A percentile compares a stretch with the other conserved stretches of the same genome.
These are phyloP conservation scores for Iphiclides podalirius DNA, from an alignment of 2,888 invertebrate species.

Conservation along the genomic window DNA sequence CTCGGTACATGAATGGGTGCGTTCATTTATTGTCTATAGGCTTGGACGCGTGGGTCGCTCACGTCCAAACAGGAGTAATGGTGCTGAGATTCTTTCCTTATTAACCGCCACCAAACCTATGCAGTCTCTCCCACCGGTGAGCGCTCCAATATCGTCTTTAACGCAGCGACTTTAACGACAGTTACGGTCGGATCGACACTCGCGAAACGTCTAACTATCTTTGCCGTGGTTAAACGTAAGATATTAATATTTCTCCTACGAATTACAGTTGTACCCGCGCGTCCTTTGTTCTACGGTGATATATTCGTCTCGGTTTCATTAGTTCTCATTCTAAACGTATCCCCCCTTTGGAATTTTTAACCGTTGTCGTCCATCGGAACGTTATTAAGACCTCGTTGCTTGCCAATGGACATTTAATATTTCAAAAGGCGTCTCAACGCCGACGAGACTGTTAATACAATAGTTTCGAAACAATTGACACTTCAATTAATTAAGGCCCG, in stretches of 20 bases:
- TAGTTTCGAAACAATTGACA: conserved; percentile 12
- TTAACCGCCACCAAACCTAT: conserved; percentile 24
- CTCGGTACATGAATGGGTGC: conserved; percentile 61
- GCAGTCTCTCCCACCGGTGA: not conserved
- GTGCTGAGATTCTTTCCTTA: conserved; percentile 35
- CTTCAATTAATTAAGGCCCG: conserved; percentile 4
- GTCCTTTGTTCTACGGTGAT: conserved; percentile 33
- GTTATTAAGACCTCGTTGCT: conserved; percentile 15
- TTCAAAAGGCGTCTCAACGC: not conserved
- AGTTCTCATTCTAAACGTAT: conserved; percentile 8
- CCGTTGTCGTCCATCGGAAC: conserved; percentile 8
- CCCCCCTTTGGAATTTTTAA: conserved; percentile 13
- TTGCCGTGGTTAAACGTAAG: conserved; percentile 29
- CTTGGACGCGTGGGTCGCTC: conserved; percentile 35
- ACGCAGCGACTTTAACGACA: not conserved
- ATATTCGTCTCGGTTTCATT: conserved; percentile 24
- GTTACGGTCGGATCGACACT: not conserved
- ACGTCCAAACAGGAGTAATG: conserved; percentile 38
- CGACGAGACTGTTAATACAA: not conserved
- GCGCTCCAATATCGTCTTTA: conserved; percentile 11
- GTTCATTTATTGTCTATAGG: conserved; percentile 46
- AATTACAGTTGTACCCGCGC: conserved; percentile 32
- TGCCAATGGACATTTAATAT: conserved; percentile 1
- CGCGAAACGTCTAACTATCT: conserved; percentile 15
- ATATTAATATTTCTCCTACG: conserved; percentile 34